These are phyloP conservation scores for Rafetus swinhoei DNA, from an alignment of 2,113 vertebrate genomes.

Conservation along the genomic window DNA sequence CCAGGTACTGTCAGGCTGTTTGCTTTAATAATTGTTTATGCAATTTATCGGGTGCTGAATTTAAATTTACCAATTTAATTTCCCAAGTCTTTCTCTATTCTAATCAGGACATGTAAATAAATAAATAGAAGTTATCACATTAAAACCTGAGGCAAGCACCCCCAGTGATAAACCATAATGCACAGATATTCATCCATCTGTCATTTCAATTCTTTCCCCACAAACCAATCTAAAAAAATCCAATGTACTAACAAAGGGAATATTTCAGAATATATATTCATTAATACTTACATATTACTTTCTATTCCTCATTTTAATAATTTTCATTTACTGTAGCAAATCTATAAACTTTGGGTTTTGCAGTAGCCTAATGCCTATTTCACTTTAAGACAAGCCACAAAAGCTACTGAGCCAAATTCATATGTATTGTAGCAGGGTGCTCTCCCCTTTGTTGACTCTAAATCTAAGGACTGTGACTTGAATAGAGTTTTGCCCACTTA, in stretches of 20 bases:
- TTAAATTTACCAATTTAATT: not conserved
- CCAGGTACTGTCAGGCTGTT: not conserved
- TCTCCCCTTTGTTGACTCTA: not conserved
- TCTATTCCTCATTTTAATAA: not conserved
- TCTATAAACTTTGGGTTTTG: not conserved
- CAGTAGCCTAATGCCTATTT: not conserved
- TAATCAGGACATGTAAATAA: not conserved
- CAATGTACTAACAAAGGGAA: not conserved
- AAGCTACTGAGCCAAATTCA: rapidly evolving
- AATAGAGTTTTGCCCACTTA: not conserved
- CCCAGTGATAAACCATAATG: not conserved
- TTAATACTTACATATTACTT: not conserved
- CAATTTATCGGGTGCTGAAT: not conserved
- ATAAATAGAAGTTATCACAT: not conserved
- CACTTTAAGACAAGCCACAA: not conserved
- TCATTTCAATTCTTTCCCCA: not conserved
- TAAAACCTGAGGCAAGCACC: not conserved
- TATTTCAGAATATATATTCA: not conserved
- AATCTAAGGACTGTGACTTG: not conserved
- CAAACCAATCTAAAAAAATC: not conserved
- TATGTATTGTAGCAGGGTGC: not conserved
- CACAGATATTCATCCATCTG: not conserved
- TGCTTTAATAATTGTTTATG: not conserved
- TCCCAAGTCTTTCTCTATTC: not conserved
- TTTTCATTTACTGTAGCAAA: not conserved